Evolutionary conservation across 2,797 vertebrate genomes (phyloP).

Genomic region (Anas flavirostris): DNA sequence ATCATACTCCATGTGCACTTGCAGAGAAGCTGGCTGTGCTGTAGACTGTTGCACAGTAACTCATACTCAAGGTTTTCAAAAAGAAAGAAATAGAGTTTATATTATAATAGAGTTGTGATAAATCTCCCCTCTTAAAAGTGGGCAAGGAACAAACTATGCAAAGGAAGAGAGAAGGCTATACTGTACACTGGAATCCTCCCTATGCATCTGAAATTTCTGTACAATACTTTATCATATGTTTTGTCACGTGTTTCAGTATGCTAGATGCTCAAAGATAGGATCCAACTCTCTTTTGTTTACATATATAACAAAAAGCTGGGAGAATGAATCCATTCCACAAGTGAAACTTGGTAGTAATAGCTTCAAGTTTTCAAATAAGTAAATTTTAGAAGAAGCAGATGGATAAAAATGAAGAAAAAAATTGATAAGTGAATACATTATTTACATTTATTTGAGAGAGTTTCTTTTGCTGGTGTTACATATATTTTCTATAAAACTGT

Average conservation of each 20-base stretch:
- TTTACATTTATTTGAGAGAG: not conserved
- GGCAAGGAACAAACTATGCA: not conserved
- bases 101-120: not conserved
- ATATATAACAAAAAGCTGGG: not conserved
- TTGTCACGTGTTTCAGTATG: not conserved
- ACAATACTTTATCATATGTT: not conserved
- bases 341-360: not conserved
- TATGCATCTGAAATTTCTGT: not conserved
- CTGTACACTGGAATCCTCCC: not conserved
- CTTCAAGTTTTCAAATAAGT: not conserved
- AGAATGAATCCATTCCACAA: not conserved
- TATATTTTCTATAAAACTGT: not conserved
- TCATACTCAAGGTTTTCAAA: not conserved
- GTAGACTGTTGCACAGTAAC: rapidly evolving
- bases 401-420: not conserved
- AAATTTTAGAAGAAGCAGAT: not conserved
- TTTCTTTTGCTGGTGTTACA: not conserved
- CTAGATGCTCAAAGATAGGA: not conserved
- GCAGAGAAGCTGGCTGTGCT: not conserved
- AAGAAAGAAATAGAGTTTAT: not conserved
- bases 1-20: not conserved
- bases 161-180: not conserved
- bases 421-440: not conserved
- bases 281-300: not conserved
- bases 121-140: not conserved